Conservation (phyloP, 2,797 vertebrate genomes). For the Hippoglossus hippoglossus region DNA sequence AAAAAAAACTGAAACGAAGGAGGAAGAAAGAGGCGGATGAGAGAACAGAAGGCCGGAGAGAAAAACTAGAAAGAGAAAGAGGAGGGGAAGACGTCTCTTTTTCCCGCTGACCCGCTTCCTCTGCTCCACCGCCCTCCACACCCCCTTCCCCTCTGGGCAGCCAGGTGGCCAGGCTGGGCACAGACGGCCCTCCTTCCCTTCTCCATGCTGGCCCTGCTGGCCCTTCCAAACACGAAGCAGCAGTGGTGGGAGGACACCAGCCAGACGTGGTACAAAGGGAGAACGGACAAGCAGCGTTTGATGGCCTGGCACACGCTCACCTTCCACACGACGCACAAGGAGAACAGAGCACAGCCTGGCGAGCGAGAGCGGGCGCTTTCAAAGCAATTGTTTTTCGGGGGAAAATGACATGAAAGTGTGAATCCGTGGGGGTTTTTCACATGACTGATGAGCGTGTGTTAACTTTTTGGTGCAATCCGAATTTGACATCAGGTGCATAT, state of each 20-base stretch:
- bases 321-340: conserved; percentile 33
- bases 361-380: conserved; percentile 5
- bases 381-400: conserved; percentile 12
- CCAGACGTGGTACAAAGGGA: conserved; percentile 70
- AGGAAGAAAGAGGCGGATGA: conserved; percentile 25
- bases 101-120: conserved; percentile 74
- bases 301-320: conserved; percentile 56
- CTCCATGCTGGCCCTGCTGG: conserved; percentile 77
- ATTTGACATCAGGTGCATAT: background rate
- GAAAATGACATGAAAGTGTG: conserved; percentile 14
- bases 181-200: conserved; percentile 79
- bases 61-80: conserved; percentile 33
- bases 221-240: conserved; percentile 68
- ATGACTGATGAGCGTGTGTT: background rate
- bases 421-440: background rate
- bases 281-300: conserved; percentile 54
- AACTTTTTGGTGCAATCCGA: background rate
- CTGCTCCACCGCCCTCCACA: conserved; percentile 60
- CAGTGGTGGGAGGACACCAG: conserved; percentile 59
- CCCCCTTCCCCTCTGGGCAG: conserved; percentile 79
- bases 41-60: conserved; percentile 55
- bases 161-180: conserved; percentile 80
- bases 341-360: conserved; percentile 42
- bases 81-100: conserved; percentile 58
- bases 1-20: conserved; percentile 17